These are phyloP conservation scores for Spatulosminthurus flaviceps DNA, from an alignment of 2,888 invertebrate species.

Conservation along the genomic window DNA sequence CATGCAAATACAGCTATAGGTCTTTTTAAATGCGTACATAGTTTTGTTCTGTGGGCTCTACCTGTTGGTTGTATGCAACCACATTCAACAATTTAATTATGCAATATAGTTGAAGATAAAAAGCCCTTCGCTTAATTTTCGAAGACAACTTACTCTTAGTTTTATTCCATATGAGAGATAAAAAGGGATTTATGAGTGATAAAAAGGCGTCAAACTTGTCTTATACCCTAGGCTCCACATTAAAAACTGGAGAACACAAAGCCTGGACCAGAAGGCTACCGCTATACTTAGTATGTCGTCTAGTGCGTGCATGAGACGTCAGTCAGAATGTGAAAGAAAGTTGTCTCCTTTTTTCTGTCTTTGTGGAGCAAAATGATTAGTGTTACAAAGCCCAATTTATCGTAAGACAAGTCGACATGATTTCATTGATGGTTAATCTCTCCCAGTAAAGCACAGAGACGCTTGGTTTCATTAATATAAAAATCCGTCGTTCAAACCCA, in stretches of 20 bases:
- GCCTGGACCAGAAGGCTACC: neutral
- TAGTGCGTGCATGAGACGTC: neutral
- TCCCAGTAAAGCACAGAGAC: no score
- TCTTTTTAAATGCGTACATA: no score
- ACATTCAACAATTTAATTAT: no score
- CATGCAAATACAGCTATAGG: neutral
- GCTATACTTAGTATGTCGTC: neutral
- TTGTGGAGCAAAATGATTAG: slow-evolving; percentile 5
- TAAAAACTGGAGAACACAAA: neutral
- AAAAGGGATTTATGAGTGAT: neutral
- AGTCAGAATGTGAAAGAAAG: neutral
- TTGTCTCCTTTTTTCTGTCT: neutral
- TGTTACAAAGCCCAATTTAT: slow-evolving; percentile 1
- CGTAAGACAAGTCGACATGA: neutral
- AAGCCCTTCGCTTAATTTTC: no score
- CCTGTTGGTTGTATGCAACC: no score
- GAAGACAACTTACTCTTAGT: no score
- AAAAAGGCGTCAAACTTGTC: slow-evolving; percentile 5
- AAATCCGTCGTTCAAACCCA: no score
- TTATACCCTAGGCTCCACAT: neutral
- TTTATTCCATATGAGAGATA: neutral
- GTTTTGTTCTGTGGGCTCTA: no score
- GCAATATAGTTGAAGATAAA: no score
- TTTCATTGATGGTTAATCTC: neutral
- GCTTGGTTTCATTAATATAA: no score